Conservation (phyloP, 2,888 invertebrate genomes). For the Diaperis boleti region DNA sequence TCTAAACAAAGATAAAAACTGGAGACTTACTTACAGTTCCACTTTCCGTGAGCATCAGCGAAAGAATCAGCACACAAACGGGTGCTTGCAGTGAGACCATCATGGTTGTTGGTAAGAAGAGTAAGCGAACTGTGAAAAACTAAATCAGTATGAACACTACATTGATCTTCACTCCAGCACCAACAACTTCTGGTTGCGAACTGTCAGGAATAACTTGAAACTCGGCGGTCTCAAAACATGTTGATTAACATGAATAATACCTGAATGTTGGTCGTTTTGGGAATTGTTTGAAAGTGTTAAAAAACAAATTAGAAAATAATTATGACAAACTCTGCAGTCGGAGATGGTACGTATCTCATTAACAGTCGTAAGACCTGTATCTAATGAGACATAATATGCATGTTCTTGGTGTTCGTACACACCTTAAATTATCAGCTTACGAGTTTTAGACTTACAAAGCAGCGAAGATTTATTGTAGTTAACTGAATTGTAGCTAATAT, state of each 20-base stretch:
- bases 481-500: background rate
- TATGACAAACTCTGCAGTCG: background rate
- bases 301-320: background rate
- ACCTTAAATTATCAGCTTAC: background rate
- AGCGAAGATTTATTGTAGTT: too few relatives aligned
- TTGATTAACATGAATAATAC: conserved; percentile 41
- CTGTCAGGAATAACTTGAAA: conserved; percentile 49
- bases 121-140: background rate
- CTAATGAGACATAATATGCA: background rate
- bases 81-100: conserved; percentile 21
- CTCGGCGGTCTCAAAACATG: conserved; percentile 46
- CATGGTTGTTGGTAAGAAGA: background rate
- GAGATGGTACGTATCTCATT: background rate
- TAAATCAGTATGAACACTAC: conserved; percentile 18
- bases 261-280: conserved; percentile 31
- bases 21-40: conserved; percentile 48
- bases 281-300: conserved; percentile 2
- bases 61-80: conserved; percentile 16
- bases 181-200: conserved; percentile 49
- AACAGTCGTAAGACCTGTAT: background rate
- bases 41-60: conserved; percentile 42
- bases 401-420: background rate
- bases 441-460: too few relatives aligned
- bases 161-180: conserved; percentile 46
- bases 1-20: conserved; percentile 3